Evolutionary conservation across 2,113 vertebrate species (phyloP), one percentile per base, ranked within the genome.

Genomic region (Paramisgurnus dabryanus): DNA sequence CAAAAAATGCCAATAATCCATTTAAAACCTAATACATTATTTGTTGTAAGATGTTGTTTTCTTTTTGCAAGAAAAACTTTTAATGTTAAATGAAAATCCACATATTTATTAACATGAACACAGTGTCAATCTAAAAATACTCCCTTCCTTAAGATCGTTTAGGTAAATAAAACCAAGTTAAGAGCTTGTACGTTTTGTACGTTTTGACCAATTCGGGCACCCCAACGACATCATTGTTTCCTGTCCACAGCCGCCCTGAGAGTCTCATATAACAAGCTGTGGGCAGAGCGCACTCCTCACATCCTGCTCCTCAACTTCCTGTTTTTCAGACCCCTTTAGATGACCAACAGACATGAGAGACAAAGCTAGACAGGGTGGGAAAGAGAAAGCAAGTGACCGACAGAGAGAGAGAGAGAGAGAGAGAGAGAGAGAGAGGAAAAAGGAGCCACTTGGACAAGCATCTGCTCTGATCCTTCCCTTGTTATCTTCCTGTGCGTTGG

Each of bases 221-320:
- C 88, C 86, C 85, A 73, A 82, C 89, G 90, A 91, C 89, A 90
- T 88, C 85, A 85, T 77, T 10, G 22, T 77, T 93, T 93, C 91
- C 91, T 91, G 89, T 87, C 85, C 67, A 58, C 69, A 75, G 68
- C 66, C 53, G 15, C 41, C 71, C 68, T 79, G 80, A 65, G 22
- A 73, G 85, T 53, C 86, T 86, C 79, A 78, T 87, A 91, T 87
- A 90, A 78, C 86, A 91, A 86, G 73, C 89, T 63, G 80, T 85
- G 89, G 85, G 89, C 87, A 90, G 91, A 87, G 88, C 87, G 87
- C 86, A 89, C 89, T 87, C 82, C 57, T 88, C 84, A 91, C 90
- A 92, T 93, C 92, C 92, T 93, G 92, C 89, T 89, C 84, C 85
- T 89, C 79, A 84, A 88, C 87, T 92, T 94, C 92, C 93, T 93